Evolutionary conservation across 2,113 vertebrate genomes (phyloP).

Genomic region (Tyrannus savana): DNA sequence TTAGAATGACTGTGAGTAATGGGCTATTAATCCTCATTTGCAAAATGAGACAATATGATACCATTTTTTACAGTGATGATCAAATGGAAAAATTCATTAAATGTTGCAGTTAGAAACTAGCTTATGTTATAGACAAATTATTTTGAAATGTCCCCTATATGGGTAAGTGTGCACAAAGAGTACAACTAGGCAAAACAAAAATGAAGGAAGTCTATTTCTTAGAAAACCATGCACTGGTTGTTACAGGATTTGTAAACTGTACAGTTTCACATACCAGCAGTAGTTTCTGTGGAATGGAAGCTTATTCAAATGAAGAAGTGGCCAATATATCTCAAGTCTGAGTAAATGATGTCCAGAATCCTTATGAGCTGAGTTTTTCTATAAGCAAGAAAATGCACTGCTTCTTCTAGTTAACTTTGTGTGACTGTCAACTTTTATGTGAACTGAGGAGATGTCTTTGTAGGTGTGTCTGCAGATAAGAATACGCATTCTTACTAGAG

Average conservation of each 20-base stretch:
- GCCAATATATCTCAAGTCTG: not conserved
- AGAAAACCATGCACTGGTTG: not conserved
- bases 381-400: not conserved
- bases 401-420: not conserved
- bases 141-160: conserved; percentile 42
- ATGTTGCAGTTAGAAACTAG: conserved; percentile 62
- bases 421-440: not conserved
- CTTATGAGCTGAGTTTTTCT: not conserved
- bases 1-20: conserved; percentile 74
- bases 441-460: not conserved
- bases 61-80: conserved; percentile 53
- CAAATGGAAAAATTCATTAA: conserved; percentile 56
- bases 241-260: not conserved
- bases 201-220: not conserved
- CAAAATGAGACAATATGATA: conserved; percentile 64
- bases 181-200: conserved; percentile 5
- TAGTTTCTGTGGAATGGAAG: not conserved
- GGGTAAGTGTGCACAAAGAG: conserved; percentile 25
- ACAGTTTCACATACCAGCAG: not conserved
- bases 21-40: conserved; percentile 73
- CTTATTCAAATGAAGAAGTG: not conserved
- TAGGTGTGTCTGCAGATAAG: not conserved
- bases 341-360: not conserved
- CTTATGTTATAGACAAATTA: conserved; percentile 41
- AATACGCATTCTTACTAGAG: not conserved